Evolutionary conservation across 2,113 vertebrate genomes (phyloP), one percentile per base, ranked within the genome.

Genomic region (Pteropus alecto): DNA sequence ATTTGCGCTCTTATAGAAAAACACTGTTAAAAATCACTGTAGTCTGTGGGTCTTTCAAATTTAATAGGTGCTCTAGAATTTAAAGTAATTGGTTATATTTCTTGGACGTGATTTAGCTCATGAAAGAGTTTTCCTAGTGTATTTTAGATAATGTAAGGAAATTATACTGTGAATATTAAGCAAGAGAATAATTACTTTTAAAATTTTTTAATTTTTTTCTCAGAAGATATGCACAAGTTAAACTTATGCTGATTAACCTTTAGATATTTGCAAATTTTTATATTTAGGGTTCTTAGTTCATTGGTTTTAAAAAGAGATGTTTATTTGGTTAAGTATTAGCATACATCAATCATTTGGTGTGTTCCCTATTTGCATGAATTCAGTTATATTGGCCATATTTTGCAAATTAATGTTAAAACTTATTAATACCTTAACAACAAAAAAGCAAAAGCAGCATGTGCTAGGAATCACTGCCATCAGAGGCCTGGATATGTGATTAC

Each of bases 171-270:
- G 73, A 90, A 43, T 93, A 60, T 77, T 94, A 97, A 84, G 54
- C 26, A 71, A 67, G 67, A 67, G 12, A 74, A 88, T 86, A 58
- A 70, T 70, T 91, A 94, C 43, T 93, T 63, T 61, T 71, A 18
- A 67, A 78, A 83, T 74, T 56, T 73, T 88, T n/a, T 82, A 65
- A 15, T 88, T 82, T 96, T 93, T 93, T 95, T 83, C 86, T 81
- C 46, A 70, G 56, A 65, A 81, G 46, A 87, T 83, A 12, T 61
- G 0, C 30, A 93, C 73, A 96, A 78, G 73, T 68, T 70, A 81
- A 95, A 58, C 21, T n/a, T 83, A 22, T 97, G 90, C 19, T 94
- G 81, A 87, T 43, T 91, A 56, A 79, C 43, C 24, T 87, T 82
- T 71, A 87, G 30, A 73, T 90, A 21, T 22, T 63, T 77, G 73